Conservation (phyloP, 2,797 vertebrate species). For the Phoebastria nigripes region DNA sequence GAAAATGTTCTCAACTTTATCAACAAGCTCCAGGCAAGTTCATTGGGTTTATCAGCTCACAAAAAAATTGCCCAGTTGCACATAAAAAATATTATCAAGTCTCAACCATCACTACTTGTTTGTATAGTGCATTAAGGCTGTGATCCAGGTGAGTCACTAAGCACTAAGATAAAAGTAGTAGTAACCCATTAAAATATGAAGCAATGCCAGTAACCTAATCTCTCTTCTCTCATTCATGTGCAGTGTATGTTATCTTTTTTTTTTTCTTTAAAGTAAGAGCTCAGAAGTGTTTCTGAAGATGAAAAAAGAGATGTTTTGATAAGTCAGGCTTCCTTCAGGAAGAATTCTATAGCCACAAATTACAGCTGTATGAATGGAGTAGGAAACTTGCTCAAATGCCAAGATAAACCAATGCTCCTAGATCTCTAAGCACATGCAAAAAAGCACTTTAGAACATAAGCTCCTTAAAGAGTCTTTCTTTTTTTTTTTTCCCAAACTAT, state of each 20-base stretch:
- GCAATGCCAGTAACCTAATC: neutral
- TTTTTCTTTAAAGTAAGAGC: neutral
- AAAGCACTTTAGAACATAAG: neutral
- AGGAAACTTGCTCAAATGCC: neutral
- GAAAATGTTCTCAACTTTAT: neutral
- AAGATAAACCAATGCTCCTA: conserved; percentile 13
- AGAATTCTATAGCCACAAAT: conserved; percentile 16
- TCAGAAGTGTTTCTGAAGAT: neutral
- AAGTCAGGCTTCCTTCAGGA: conserved; percentile 8
- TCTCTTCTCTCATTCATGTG: neutral
- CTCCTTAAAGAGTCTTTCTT: neutral
- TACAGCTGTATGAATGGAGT: neutral
- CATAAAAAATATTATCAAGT: neutral
- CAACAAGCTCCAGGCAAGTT: conserved; percentile 1
- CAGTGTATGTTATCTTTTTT: neutral
- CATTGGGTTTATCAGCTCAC: neutral
- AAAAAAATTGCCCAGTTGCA: neutral
- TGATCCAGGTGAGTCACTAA: neutral
- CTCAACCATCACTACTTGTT: neutral
- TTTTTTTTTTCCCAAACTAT: neutral
- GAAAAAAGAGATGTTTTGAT: neutral
- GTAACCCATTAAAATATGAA: neutral
- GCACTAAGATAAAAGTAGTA: neutral
- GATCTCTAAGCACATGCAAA: neutral
- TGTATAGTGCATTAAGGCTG: neutral